Percentiles rank a stretch among this genome's conserved stretches.
These are phyloP conservation scores for Heteromyza rotundicornis DNA, from an alignment of 2,888 invertebrate genomes.

Conservation along the genomic window DNA sequence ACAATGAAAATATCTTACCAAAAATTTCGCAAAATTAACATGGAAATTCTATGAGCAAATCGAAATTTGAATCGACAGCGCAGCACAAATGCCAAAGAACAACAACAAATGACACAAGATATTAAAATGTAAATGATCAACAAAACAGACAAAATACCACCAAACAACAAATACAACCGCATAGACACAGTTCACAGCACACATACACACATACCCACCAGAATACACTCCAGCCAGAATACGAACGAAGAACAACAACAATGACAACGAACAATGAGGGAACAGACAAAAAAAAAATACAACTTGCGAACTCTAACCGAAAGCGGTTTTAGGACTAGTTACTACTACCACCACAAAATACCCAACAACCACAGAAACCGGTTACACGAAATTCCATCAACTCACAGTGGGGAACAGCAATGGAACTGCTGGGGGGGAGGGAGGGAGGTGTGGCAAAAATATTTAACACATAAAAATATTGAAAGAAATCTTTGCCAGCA, in stretches of 20 bases:
- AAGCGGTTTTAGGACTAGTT: not conserved
- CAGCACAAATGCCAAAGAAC: no score
- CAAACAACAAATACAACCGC: conserved; percentile 37
- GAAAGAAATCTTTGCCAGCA: not conserved
- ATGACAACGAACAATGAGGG: no score
- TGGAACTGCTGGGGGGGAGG: no score
- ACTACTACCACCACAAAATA: not conserved
- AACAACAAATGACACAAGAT: not conserved
- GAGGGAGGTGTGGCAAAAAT: no score
- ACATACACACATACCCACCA: no score
- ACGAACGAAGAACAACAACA: no score
- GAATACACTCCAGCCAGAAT: no score
- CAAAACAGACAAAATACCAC: not conserved
- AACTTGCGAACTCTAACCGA: no score
- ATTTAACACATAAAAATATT: not conserved
- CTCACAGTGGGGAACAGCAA: not conserved
- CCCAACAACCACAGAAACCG: conserved; percentile 40
- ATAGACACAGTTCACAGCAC: conserved; percentile 23
- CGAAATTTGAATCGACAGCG: no score
- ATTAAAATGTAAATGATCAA: not conserved
- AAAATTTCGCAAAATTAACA: not conserved
- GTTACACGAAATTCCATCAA: conserved; percentile 50
- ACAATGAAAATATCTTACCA: not conserved
- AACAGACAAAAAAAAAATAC: no score
- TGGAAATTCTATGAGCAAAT: no score